Base-by-base conservation (phyloP, 2,113 vertebrate species). In the Pteruthius melanotis region DNA sequence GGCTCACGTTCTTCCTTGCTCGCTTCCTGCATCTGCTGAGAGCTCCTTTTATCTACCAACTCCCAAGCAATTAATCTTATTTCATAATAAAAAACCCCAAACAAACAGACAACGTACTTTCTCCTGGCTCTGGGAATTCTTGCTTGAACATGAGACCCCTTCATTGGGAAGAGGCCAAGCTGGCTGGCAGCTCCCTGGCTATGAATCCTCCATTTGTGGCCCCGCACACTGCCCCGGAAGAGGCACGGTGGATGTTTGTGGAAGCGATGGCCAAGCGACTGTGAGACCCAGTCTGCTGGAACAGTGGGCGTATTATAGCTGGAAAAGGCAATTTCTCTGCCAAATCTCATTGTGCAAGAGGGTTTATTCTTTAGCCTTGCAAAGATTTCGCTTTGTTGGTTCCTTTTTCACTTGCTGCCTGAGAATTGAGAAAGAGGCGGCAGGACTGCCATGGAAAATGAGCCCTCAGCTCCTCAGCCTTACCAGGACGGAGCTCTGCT, bases 311-410 rank as follows among this genome's bases (percentile, higher is more conserved):
- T 81, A 94, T 97, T 95, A 90, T 93, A 97, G 79, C 88, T 60
- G 88, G 35, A 54, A 93, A 92, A 95, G 83, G 92, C 94, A 66
- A 56, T 52, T 89, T 44, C 88, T 70, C 79, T 96, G 93, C 96
- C 94, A 97, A 8, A 94, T 89, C 79, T 63, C 90, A 49, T 92
- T 95, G 87, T 94, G 94, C 88, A 86, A 83, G 90, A 92, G 94
- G 83, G 42, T 80, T 95, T 77, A 74, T 96, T 92, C 92, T 95
- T 77, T 4, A 83, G 87, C 59, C 71, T 83, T 59, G 93, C 84
- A 93, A 87, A 94, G 95, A 35, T 95, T 93, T 93, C 2, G 1
- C 82, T 90, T 85, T 91, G 66, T 69, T 61, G 57, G 66, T 74
- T 83, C 71, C 50, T 77, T 95, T 96, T 90, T 90, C 79, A 18